Evolutionary conservation across 2,888 invertebrate genomes (phyloP).

Genomic region (Glyphotaelius pellucidus): DNA sequence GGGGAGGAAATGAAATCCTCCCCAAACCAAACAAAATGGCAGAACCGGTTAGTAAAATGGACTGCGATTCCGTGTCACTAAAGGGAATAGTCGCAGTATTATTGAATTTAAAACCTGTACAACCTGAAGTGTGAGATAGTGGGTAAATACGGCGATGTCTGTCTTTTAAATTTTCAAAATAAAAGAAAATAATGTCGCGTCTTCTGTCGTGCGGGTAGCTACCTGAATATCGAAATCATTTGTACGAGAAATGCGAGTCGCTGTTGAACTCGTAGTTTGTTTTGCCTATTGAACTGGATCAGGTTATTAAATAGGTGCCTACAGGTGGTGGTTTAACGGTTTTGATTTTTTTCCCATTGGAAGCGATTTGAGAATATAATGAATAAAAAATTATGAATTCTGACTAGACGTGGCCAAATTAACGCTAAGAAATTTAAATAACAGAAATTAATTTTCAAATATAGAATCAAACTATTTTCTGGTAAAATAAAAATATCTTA

Average conservation of each 20-base stretch:
- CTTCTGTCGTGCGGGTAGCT: neutral
- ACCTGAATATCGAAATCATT: constrained; percentile 52
- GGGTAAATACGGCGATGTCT: neutral
- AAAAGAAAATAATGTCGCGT: constrained; percentile 20
- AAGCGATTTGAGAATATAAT: neutral
- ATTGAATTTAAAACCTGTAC: constrained; percentile 40
- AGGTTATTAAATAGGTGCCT: constrained; percentile 21
- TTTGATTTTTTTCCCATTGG: neutral
- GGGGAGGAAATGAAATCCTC: constrained; percentile 19
- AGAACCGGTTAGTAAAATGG: constrained; percentile 4
- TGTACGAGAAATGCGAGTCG: constrained; percentile 45
- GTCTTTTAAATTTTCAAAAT: constrained; percentile 42
- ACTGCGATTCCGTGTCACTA: neutral
- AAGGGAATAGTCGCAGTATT: constrained; percentile 10
- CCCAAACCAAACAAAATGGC: constrained; percentile 17
- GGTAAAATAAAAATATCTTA: no score
- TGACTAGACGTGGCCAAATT: no score
- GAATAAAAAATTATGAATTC: no score
- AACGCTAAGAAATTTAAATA: no score
- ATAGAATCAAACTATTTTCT: no score
- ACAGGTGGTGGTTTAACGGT: neutral
- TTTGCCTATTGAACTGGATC: constrained; percentile 49
- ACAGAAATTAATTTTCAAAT: no score
- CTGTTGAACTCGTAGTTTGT: neutral
- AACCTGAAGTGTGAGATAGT: constrained; percentile 47